These are phyloP conservation scores for Smithornis capensis DNA, from an alignment of 2,113 vertebrate genomes.

Conservation along the genomic window DNA sequence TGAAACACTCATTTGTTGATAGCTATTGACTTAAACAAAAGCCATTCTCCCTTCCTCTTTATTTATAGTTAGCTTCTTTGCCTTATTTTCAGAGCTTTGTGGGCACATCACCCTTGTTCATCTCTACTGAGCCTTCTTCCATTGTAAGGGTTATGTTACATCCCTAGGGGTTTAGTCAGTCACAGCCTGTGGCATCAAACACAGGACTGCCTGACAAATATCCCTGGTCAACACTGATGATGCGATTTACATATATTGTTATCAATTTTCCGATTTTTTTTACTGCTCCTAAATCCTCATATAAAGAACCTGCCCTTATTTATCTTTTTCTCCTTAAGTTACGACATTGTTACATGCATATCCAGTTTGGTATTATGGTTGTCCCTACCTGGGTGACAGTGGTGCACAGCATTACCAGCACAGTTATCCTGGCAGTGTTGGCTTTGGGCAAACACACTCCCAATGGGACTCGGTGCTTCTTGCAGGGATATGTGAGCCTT, in stretches of 20 bases:
- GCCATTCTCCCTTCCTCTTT: not conserved
- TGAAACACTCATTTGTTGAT: not conserved
- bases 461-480: not conserved
- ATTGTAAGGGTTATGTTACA: rapidly evolving
- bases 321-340: not conserved
- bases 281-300: not conserved
- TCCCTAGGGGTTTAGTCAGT: not conserved
- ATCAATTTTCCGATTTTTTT: not conserved
- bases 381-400: not conserved
- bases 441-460: not conserved
- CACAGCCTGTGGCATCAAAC: not conserved
- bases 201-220: not conserved
- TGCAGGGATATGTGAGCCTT: not conserved
- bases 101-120: not conserved
- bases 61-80: not conserved
- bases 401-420: not conserved
- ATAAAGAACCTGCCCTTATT: not conserved
- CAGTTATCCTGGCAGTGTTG: not conserved
- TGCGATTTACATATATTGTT: not conserved
- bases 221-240: not conserved
- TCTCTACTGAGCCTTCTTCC: no score
- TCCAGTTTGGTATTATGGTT: not conserved
- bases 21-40: not conserved
- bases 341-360: not conserved
- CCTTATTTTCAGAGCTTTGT: not conserved